A percentile compares a stretch with the other conserved stretches of the same genome.
Conservation (phyloP, 2,113 vertebrate species). For the Corythornis vintsioides region DNA sequence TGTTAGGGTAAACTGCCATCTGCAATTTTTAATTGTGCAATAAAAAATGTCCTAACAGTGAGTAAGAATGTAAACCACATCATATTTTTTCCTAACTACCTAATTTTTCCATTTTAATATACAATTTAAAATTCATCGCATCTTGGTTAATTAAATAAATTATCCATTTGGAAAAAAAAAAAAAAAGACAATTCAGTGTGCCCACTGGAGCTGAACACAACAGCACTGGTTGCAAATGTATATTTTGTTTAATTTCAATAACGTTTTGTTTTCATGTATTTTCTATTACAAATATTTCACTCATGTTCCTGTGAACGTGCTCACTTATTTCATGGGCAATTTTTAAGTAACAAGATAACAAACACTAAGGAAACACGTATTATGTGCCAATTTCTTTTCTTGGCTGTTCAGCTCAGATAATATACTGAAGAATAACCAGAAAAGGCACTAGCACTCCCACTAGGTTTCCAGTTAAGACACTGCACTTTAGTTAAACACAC, state of each 20-base stretch:
- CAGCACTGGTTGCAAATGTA: not conserved
- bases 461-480: not conserved
- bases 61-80: not conserved
- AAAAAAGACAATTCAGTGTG: constrained; percentile 1
- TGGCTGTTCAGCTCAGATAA: not conserved
- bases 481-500: not conserved
- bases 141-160: constrained; percentile 45
- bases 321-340: not conserved
- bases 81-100: constrained; percentile 13
- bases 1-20: not conserved
- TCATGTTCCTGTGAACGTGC: not conserved
- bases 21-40: not conserved
- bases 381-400: not conserved
- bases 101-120: constrained; percentile 23
- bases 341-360: not conserved
- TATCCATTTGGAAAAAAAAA: constrained; percentile 13
- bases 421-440: not conserved
- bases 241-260: constrained; percentile 7
- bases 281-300: not conserved
- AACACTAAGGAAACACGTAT: not conserved
- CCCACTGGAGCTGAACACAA: constrained; percentile 14
- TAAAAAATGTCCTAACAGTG: not conserved
- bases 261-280: not conserved
- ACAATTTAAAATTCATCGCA: constrained; percentile 27
- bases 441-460: not conserved